These are phyloP conservation scores for Volucella zonaria DNA, from an alignment of 2,888 invertebrate species.

Conservation along the genomic window DNA sequence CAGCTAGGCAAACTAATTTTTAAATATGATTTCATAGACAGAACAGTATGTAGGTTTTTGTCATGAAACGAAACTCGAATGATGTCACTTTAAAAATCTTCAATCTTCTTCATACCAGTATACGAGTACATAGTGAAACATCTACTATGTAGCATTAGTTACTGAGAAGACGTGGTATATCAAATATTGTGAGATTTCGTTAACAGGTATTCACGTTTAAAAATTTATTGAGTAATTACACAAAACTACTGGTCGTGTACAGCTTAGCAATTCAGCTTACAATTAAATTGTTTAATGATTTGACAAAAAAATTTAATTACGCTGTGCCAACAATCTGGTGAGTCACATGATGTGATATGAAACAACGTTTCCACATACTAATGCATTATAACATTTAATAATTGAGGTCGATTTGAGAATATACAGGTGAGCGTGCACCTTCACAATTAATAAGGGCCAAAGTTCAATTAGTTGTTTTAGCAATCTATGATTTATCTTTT, in stretches of 20 bases:
- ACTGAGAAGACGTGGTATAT: no score
- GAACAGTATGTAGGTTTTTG: no score
- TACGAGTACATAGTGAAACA: no score
- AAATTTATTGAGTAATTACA: no score
- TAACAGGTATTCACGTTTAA: no score
- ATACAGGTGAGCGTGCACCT: constrained; percentile 28
- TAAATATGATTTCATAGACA: no score
- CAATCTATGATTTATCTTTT: not conserved
- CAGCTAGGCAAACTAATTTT: no score
- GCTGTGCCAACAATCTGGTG: not conserved
- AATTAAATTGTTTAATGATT: constrained; percentile 29
- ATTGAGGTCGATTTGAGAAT: constrained; percentile 16
- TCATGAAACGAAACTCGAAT: no score
- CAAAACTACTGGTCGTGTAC: constrained; percentile 1
- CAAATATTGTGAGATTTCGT: no score
- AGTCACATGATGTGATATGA: not conserved
- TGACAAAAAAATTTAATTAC: not conserved
- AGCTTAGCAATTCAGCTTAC: not conserved
- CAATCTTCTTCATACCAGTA: no score
- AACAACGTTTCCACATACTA: constrained; percentile 4
- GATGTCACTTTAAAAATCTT: no score
- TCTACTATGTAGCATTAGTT: no score
- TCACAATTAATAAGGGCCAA: not conserved
- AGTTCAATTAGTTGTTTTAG: not conserved
- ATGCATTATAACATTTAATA: constrained; percentile 6